These are phyloP conservation scores for Axea sp. DNA, from an alignment of 2,888 invertebrate genomes.

Conservation along the genomic window DNA sequence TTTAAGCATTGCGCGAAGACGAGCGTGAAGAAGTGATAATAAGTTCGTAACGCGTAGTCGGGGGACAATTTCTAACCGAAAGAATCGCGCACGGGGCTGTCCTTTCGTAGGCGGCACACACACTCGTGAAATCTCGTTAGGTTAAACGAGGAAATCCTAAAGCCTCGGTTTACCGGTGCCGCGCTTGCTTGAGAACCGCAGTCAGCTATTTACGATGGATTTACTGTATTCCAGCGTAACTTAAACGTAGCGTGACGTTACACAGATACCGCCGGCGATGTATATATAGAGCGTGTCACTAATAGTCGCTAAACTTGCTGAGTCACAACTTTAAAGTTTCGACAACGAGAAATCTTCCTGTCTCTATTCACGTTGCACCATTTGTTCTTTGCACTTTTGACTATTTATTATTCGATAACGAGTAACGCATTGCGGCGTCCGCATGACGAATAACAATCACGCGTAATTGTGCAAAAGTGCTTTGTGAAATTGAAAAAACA, in stretches of 20 bases:
- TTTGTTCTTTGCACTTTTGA: conserved; percentile 38
- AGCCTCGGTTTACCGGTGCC: conserved; percentile 61
- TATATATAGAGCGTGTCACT: conserved; percentile 53
- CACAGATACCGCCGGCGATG: conserved; percentile 49
- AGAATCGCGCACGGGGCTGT: conserved; percentile 16
- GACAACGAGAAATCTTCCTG: conserved; percentile 52
- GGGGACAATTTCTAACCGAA: conserved; percentile 6
- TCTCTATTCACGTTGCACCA: conserved; percentile 28
- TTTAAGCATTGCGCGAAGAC: too few relatives aligned
- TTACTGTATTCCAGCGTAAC: conserved; percentile 61
- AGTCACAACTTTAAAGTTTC: conserved; percentile 59
- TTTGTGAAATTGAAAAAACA: too few relatives aligned
- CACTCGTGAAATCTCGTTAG: conserved; percentile 62
- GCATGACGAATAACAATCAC: background rate
- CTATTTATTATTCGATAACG: conserved; percentile 48
- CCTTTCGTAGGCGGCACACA: conserved; percentile 41
- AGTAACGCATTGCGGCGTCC: conserved; percentile 16
- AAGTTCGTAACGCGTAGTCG: conserved; percentile 21
- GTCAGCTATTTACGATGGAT: conserved; percentile 64
- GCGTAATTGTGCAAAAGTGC: too few relatives aligned
- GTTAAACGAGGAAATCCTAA: conserved; percentile 63
- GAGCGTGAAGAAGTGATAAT: conserved; percentile 38
- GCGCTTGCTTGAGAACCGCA: conserved; percentile 61
- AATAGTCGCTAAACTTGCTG: conserved; percentile 56
- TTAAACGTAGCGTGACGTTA: conserved; percentile 63